Evolutionary conservation across 1,140 invertebrate species (phyloP).

Genomic region (Zeugodacus cucurbitae): DNA sequence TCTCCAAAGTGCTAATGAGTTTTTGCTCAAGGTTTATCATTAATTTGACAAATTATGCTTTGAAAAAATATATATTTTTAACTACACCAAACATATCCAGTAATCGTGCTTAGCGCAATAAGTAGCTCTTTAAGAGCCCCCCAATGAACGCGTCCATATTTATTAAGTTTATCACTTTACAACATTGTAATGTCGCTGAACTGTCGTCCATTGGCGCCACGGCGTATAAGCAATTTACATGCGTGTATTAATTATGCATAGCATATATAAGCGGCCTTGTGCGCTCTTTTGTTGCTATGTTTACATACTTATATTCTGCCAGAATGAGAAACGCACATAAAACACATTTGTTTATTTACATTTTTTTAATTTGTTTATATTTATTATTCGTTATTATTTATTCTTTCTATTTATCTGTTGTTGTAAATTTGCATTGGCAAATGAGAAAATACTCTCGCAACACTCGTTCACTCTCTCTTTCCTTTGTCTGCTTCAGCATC

Average conservation of each 20-base stretch:
- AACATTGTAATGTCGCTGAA: conserved; percentile 13
- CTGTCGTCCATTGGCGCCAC: background rate
- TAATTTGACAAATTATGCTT: background rate
- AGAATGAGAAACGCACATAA: too few species aligned
- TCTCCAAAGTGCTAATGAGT: background rate
- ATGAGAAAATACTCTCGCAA: background rate
- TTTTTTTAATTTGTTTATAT: background rate
- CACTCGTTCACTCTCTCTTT: background rate
- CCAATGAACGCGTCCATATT: background rate
- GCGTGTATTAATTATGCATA: background rate
- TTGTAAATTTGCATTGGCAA: background rate
- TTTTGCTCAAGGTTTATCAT: background rate
- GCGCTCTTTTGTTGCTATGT: background rate
- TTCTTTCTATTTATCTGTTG: background rate
- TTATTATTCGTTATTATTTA: background rate
- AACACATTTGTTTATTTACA: background rate
- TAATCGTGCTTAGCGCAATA: background rate
- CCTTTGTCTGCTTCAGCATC: background rate
- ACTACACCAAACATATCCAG: background rate
- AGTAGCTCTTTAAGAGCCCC: background rate
- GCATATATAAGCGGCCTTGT: background rate
- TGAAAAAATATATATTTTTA: background rate
- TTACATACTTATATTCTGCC: background rate
- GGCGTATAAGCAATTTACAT: background rate
- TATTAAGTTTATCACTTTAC: background rate